phyloP scores from a whole-genome alignment of 2,797 vertebrate species.

The Odontamblyopus lacepedii region DNA sequence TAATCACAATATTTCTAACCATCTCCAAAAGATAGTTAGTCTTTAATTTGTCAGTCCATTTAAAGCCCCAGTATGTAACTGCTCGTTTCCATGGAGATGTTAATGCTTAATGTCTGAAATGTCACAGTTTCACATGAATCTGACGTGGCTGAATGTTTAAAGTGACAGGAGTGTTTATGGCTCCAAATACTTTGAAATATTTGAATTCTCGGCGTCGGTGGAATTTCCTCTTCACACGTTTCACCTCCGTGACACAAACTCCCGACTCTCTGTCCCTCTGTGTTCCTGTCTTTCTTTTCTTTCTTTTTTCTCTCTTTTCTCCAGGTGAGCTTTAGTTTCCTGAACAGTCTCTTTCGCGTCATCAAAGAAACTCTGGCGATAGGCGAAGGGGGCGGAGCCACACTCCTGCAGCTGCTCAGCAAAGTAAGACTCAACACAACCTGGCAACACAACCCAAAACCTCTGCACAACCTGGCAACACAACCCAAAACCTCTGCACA shows the following conservation, averaged over 20 bases:
- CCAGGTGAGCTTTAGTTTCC: slow-evolving; percentile 88
- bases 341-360: slow-evolving; percentile 78
- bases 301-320: slow-evolving; percentile 8
- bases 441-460: neutral
- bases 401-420: slow-evolving; percentile 78
- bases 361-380: slow-evolving; percentile 74
- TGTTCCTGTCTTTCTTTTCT: neutral
- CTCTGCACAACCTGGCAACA: neutral
- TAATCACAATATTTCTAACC: no score
- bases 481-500: neutral
- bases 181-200: no score
- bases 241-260: neutral
- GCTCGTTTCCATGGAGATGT: no score
- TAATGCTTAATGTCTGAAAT: no score
- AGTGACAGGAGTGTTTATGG: no score
- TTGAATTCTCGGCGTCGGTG: no score
- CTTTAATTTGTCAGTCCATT: no score
- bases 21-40: no score
- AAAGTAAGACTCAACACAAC: slow-evolving; percentile 66
- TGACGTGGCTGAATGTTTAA: no score
- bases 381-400: slow-evolving; percentile 49
- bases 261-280: slow-evolving; percentile 20
- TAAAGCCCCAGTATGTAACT: no score
- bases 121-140: no score
- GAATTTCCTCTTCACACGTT: no score